Conservation (phyloP, 2,797 vertebrate genomes). For the Chaenodraco wilsoni region DNA sequence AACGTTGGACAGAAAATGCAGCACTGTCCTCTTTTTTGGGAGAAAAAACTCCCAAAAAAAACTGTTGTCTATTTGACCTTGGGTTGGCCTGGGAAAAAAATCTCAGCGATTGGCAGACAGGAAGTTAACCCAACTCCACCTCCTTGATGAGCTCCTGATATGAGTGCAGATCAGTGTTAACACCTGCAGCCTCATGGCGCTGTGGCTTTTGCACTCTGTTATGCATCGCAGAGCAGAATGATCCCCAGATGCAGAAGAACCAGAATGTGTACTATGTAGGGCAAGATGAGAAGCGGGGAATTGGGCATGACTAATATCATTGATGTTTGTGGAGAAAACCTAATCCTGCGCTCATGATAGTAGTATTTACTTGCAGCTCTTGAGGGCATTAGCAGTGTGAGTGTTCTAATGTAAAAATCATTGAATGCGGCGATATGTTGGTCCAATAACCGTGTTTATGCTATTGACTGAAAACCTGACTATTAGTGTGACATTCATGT, state of each 20-base stretch:
- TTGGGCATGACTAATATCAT: slow-evolving; percentile 57
- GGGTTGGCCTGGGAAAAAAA: slow-evolving; percentile 8
- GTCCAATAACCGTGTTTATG: background rate
- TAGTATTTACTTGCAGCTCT: slow-evolving; percentile 39
- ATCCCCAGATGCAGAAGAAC: slow-evolving; percentile 49
- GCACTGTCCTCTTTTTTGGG: slow-evolving; percentile 20
- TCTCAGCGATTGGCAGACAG: slow-evolving; percentile 22
- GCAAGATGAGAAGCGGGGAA: slow-evolving; percentile 46
- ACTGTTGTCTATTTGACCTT: background rate
- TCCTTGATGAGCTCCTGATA: slow-evolving; percentile 63
- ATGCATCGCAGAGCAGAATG: slow-evolving; percentile 59
- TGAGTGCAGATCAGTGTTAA: slow-evolving; percentile 55
- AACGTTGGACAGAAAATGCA: slow-evolving; percentile 58
- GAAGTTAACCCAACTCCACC: slow-evolving; percentile 40
- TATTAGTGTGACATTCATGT: background rate
- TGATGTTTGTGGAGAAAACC: slow-evolving; percentile 56
- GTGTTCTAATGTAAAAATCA: slow-evolving; percentile 31
- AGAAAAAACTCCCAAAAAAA: background rate
- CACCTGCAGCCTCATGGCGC: slow-evolving; percentile 52
- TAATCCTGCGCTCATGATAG: slow-evolving; percentile 47
- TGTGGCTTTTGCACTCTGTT: slow-evolving; percentile 55
- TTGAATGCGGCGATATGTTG: background rate
- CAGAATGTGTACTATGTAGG: slow-evolving; percentile 60
- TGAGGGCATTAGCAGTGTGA: slow-evolving; percentile 28
- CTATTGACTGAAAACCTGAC: background rate